phyloP scores from a whole-genome alignment of 2,113 vertebrate genomes.

The Chrysochloris asiatica region DNA sequence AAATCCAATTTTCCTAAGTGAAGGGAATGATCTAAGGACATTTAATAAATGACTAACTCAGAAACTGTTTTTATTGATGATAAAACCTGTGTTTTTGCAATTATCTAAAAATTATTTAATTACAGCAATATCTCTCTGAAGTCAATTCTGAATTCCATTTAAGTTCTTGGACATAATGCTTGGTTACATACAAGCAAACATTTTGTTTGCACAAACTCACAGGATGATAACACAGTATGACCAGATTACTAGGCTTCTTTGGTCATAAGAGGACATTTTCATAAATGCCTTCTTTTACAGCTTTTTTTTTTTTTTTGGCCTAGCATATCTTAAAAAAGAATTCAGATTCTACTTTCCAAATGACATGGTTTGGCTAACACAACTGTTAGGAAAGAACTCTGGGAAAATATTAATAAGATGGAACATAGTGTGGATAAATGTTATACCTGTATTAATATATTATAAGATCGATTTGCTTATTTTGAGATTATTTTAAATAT shows the following conservation, averaged over 20 bases:
- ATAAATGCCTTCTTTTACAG: constrained; percentile 40
- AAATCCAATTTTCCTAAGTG: constrained; percentile 50
- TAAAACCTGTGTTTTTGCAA: constrained; percentile 13
- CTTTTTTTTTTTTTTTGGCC: not conserved
- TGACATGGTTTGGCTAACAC: not conserved
- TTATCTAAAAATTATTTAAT: constrained; percentile 78
- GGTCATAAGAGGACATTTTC: constrained; percentile 71
- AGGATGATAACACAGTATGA: constrained; percentile 75
- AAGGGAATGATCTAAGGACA: constrained; percentile 42
- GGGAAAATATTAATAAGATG: not conserved
- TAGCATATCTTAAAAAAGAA: constrained; percentile 31
- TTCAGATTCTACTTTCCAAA: constrained; percentile 8
- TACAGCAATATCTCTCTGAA: constrained; percentile 72
- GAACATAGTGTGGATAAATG: not conserved
- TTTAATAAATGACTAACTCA: constrained; percentile 45
- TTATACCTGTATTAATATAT: not conserved
- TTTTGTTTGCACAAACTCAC: constrained; percentile 75
- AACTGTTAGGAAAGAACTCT: not conserved
- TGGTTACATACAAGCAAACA: constrained; percentile 78
- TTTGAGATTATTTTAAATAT: not conserved
- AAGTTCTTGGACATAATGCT: constrained; percentile 76
- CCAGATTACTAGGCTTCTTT: constrained; percentile 54
- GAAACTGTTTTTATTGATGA: constrained; percentile 49
- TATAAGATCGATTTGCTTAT: not conserved
- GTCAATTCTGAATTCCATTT: constrained; percentile 70